Conservation (phyloP, 2,113 vertebrate genomes). For the Tupaia tana region DNA sequence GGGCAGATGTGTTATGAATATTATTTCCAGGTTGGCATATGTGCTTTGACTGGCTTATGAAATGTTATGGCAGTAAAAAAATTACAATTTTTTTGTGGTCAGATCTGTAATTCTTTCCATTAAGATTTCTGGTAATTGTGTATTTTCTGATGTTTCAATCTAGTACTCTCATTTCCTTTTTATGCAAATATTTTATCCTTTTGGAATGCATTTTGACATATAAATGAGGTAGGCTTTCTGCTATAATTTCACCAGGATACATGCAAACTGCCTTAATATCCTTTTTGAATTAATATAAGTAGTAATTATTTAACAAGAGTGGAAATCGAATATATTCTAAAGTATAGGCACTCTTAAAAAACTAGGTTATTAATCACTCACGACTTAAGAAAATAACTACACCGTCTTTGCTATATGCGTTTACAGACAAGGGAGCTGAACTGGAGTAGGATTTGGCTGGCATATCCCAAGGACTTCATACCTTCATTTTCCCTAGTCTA, state of each 20-base stretch:
- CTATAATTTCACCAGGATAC: not conserved
- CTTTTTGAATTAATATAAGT: not conserved
- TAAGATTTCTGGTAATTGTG: not conserved
- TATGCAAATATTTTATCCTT: not conserved
- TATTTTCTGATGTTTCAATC: not conserved
- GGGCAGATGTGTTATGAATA: not conserved
- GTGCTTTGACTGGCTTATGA: not conserved
- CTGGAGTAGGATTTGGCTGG: not conserved
- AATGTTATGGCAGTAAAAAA: not conserved
- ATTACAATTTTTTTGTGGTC: not conserved
- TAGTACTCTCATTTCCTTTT: not conserved
- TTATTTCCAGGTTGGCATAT: not conserved
- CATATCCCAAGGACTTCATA: not conserved
- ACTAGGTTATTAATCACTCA: not conserved
- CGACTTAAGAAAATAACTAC: not conserved
- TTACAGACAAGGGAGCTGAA: not conserved
- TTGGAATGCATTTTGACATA: not conserved
- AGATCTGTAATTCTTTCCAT: not conserved
- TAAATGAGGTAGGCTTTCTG: not conserved
- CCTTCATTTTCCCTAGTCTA: fast-evolving
- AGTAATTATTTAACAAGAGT: not conserved
- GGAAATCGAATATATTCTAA: not conserved
- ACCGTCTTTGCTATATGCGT: not conserved
- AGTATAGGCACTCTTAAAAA: not conserved
- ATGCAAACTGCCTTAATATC: not conserved